A percentile compares a stretch with the other conserved stretches of the same genome.
These are phyloP conservation scores for Teinopalpus imperialis DNA, from an alignment of 2,888 invertebrate species.

Conservation along the genomic window DNA sequence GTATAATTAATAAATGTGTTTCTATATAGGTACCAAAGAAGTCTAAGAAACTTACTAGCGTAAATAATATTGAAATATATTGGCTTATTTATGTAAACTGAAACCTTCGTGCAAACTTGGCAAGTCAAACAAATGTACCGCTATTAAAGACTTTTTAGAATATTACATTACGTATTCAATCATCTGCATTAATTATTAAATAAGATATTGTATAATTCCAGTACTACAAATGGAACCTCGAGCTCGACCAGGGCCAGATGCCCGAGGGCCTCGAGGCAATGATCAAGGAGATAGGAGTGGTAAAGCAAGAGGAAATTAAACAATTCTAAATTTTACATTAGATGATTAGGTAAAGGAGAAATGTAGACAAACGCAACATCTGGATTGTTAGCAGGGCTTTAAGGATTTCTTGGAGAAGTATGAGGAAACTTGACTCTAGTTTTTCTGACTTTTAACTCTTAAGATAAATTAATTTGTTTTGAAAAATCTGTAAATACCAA, in stretches of 20 bases:
- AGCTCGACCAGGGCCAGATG: slow-evolving; percentile 89
- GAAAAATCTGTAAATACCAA: neutral
- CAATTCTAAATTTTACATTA: slow-evolving; percentile 40
- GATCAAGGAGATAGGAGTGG: slow-evolving; percentile 87
- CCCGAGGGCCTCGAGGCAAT: slow-evolving; percentile 90
- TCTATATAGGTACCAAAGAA: no score
- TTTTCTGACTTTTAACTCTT: neutral
- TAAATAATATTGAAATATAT: no score
- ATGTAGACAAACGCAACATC: slow-evolving; percentile 20
- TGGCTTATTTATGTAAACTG: no score
- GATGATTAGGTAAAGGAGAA: slow-evolving; percentile 11
- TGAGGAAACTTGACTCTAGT: slow-evolving; percentile 10
- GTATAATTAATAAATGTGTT: no score
- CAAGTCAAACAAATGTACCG: no score
- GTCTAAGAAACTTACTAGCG: no score
- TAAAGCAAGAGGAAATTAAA: slow-evolving; percentile 84
- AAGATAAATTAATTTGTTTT: neutral
- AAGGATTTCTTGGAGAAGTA: slow-evolving; percentile 11
- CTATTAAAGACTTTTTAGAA: no score
- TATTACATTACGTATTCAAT: no score
- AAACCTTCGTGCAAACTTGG: no score
- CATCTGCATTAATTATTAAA: slow-evolving; percentile 1
- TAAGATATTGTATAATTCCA: slow-evolving; percentile 60
- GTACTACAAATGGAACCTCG: slow-evolving; percentile 91
- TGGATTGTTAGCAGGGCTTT: slow-evolving; percentile 13